Base-by-base conservation (phyloP, 2,113 vertebrate species). In the Pithys albifrons region DNA sequence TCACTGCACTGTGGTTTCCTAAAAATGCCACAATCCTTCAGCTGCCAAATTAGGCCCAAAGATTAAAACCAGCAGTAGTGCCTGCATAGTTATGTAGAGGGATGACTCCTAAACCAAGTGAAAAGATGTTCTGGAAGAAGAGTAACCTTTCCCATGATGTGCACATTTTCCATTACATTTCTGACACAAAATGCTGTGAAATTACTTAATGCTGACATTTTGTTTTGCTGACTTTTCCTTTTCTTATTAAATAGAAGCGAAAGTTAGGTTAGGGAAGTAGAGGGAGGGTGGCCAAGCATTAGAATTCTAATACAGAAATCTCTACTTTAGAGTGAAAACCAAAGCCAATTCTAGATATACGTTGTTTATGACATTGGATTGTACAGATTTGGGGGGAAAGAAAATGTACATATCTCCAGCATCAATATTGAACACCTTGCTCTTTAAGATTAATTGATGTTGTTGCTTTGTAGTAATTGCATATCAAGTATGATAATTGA, bases 121-220 rank as follows among this genome's bases (percentile, higher is more conserved):
- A 97, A 97, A 96, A 98, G 96, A 98, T 97, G 96, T 98, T 98
- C 97, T 98, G 98, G 97, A 98, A 98, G 97, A 98, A 97, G 95
- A 97, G 97, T 98, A 99, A 99, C 99, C 98, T 99, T 99, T 99
- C 96, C 92, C 62, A 98, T 98, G 97, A 98, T 98, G 98, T 98
- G 98, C 98, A 97, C 97, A 82, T 98, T 99, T 99, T 98, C 98
- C 98, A 98, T 99, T 99, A 99, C 95, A 91, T 97, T 98, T 98
- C 98, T 99, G 99, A 99, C 98, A 98, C 94, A 91, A 96, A 98
- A 98, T 98, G 95, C 95, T 97, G 89, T 91, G 97, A 98, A 98
- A 98, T 99, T 98, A 99, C 99, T 99, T 99, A 99, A 99, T 97
- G 98, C 96, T 98, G 98, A 98, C 98, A 99, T 99, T 99, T 99